Base-by-base conservation (phyloP, 2,797 vertebrate species). In the Xyrichtys novacula region DNA sequence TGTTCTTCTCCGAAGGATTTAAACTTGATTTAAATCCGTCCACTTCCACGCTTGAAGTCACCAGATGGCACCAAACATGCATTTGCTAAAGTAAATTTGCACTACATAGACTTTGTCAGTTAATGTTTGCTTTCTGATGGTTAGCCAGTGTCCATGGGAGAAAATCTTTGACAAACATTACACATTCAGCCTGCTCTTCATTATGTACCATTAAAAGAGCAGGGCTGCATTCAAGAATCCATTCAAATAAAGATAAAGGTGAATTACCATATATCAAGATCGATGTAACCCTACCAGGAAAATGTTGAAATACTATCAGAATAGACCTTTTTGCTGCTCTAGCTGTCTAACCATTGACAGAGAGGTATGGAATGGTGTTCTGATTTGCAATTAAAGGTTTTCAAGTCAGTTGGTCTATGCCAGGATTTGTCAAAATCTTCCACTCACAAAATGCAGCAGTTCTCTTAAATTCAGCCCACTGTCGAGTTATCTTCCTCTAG, bases 61-160 rank as follows among this genome's bases (percentile, higher is more conserved):
- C 79, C 89, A 92, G 90, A 89, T 91, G 91, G 91, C 88, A 87
- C 86, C 86, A 91, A 85, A 89, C 84, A 85, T 85, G 75, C 88
- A 87, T 87, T 81, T 84, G 69, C 32, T 76, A 70, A 78, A 77
- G 63, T 50, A n/a, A 72, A 88, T 87, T 87, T 88, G 76, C 84
- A 89, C 80, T 71, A 81, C 82, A 86, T 69, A 83, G 76, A 83
- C 56, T 64, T 52, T 54, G 36, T 47, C 69, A 78, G 72, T 78
- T 74, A 43, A 73, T 71, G 62, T 84, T 80, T 80, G 74, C 60
- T 64, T 50, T 87, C 54, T 88, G 79, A 87, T 84, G 78, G 52
- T 49, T 44, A 53, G 70, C 73, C 77, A 83, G 67, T 75, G 70
- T 68, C 64, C 49, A 19, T 38, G 59, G 68, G 50, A 72, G 46